Base-by-base conservation (phyloP, 2,113 vertebrate species). In the rat (Rattus norvegicus) region DNA sequence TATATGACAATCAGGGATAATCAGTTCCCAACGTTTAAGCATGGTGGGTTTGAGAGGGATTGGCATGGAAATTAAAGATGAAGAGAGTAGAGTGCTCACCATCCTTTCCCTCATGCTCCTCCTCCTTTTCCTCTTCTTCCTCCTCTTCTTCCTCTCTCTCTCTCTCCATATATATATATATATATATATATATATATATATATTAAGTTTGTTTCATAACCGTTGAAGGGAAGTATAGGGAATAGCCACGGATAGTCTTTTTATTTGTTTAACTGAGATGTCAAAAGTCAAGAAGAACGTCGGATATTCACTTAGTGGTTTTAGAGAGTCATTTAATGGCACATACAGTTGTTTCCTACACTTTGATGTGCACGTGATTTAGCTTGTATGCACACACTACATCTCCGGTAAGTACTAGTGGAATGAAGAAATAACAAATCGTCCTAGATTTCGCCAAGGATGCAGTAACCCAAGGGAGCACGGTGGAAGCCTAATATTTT, bases 371-470 rank as follows among this genome's bases (percentile, higher is more conserved):
- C 2, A 3, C 83, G 61, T 39, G 22, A 56, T 92, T 97, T 90
- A 47, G 81, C 52, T 93, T 86, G 28, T 81, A 92, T 95, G 59
- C 76, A 54, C 84, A 39, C 33, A 54, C 7, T 73, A 36, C 24
- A 33, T 90, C 47, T 22, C 85, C 36, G 61, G 24, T 88, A 75
- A 59, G 76, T 83, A 90, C 85, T 95, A 88, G 88, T 69, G 30
- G 30, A 93, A 79, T 90, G 67, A 95, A 77, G 28, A 96, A 89
- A 72, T 93, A 83, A 88, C 88, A 90, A 1, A 95, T 54, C 90
- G 24, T 79, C 36, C 47, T 95, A 75, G 30, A 33, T 75, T 95
- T 79, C 91, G 22, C 39, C 76, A 89, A 93, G 52, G 87, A 95
- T 90, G 72, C 59, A 59, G 8, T 88, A 63, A 93, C 59, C 43